phyloP scores from a whole-genome alignment of 2,113 vertebrate species.

The Sorex fumeus region DNA sequence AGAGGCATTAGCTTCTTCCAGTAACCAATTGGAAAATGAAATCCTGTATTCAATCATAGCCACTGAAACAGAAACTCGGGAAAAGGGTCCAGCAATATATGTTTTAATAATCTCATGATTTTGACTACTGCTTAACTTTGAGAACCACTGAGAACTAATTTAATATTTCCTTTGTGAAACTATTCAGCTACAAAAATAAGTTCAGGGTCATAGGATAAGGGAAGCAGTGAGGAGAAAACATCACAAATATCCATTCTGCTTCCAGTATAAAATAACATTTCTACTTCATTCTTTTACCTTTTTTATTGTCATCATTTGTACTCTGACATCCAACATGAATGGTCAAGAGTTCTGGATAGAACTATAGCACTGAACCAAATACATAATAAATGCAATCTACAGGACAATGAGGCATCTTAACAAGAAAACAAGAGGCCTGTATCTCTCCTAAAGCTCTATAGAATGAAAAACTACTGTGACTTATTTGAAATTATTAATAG shows the following conservation, averaged over 20 bases:
- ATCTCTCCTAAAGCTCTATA: not conserved
- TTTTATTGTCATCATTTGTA: not conserved
- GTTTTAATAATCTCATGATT: slow-evolving; percentile 14
- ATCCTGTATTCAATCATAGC: not conserved
- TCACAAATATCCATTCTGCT: slow-evolving; percentile 31
- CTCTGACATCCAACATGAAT: slow-evolving; percentile 3
- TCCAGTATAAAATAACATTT: not conserved
- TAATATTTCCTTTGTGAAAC: slow-evolving; percentile 25
- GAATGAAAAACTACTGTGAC: not conserved
- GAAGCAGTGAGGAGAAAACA: slow-evolving; percentile 21
- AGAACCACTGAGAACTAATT: not conserved
- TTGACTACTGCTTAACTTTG: slow-evolving; percentile 6
- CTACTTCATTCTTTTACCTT: slow-evolving; percentile 41
- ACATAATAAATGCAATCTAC: not conserved
- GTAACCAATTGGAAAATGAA: slow-evolving; percentile 10
- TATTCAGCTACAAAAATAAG: slow-evolving; percentile 35
- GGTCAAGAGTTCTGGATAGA: not conserved
- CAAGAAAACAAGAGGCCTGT: not conserved
- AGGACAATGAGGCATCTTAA: slow-evolving; percentile 3
- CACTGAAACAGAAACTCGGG: slow-evolving; percentile 21
- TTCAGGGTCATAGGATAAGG: not conserved
- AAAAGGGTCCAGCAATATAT: not conserved
- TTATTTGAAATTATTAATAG: not conserved
- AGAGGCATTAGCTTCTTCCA: not conserved
- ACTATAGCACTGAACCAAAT: slow-evolving; percentile 26